Percentiles rank a stretch among this genome's conserved stretches.
Conservation (phyloP, 1,140 invertebrate species). For the Camponotus pennsylvanicus region DNA sequence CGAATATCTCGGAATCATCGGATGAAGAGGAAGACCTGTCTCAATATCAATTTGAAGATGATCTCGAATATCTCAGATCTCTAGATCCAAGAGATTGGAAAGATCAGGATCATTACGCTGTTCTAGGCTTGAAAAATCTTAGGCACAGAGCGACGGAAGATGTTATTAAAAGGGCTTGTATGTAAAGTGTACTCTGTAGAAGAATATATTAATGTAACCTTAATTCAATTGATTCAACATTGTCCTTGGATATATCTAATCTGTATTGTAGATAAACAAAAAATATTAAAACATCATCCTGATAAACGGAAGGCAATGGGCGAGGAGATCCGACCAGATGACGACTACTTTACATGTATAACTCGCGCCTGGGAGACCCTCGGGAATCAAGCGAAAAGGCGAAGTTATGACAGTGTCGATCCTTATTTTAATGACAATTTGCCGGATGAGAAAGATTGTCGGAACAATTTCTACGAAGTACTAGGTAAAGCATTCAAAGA, state of each 20-base stretch:
- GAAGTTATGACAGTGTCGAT: slow-evolving; percentile 98
- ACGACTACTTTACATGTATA: slow-evolving; percentile 99
- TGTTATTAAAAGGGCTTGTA: slow-evolving; percentile 97
- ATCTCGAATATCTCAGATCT: slow-evolving; percentile 94
- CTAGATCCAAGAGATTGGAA: slow-evolving; percentile 99
- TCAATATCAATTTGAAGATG: slow-evolving; percentile 91
- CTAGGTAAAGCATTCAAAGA: slow-evolving; percentile 94
- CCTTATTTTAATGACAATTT: slow-evolving; percentile 96
- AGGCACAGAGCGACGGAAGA: slow-evolving; percentile 95
- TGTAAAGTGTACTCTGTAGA: slow-evolving; percentile 83
- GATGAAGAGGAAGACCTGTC: slow-evolving; percentile 88
- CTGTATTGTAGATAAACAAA: slow-evolving; percentile 89
- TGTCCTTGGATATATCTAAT: neutral
- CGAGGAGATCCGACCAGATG: slow-evolving; percentile 93
- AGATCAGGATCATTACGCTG: slow-evolving; percentile 98
- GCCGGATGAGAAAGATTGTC: slow-evolving; percentile 91
- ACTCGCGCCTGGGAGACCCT: slow-evolving; percentile 98
- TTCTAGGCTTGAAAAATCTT: slow-evolving; percentile 94
- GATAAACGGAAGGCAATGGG: slow-evolving; percentile 97
- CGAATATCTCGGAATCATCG: slow-evolving; percentile 73
- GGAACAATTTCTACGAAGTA: slow-evolving; percentile 94
- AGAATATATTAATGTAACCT: slow-evolving; percentile 49
- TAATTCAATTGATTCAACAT: slow-evolving; percentile 5
- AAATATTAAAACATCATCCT: slow-evolving; percentile 98
- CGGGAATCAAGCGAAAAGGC: slow-evolving; percentile 92